Base-by-base conservation (phyloP, 2,888 invertebrate genomes). In the Leptura quadrifasciata region DNA sequence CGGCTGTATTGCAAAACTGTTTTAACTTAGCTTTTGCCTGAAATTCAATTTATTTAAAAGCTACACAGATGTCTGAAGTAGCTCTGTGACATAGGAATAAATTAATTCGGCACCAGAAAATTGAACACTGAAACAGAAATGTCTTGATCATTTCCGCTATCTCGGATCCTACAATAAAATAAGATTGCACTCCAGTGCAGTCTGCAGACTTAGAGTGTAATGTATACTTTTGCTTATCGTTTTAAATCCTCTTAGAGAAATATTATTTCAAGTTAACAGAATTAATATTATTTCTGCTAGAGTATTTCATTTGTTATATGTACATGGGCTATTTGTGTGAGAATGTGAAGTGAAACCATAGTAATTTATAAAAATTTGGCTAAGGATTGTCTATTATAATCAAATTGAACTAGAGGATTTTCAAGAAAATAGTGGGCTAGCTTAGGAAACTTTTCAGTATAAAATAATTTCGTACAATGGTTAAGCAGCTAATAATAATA, bases 31-130 rank as follows among this genome's bases (percentile, higher is more conserved):
- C 15, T 47, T n/a, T 47, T 47, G n/a, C 5, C 4, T n/a, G 47
- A n/a, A 47, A n/a, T 15, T 47, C 47, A 47, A 47, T 47, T 47
- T 47, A 47, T 47, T 47, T 47, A 47, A 47, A 47, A 47, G n/a
- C 47, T 15, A 47, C 27, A 31, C 15, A n/a, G n/a, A 12, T n/a
- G 3, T 47, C 47, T 47, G 47, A n/a, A 47, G 39, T n/a, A 47
- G 4, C n/a, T n/a, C n/a, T n/a, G 47, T n/a, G 47, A 47, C 15
- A n/a, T 47, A n/a, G 3, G n/a, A 47, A 47, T 47, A 47, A 47
- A 47, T 47, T 47, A 47, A 47, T 47, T n/a, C 47, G 15, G 47
- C 47, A n/a, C 15, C 47, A 47, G n/a, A n/a, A 47, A 47, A 15
- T 15, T 5, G n/a, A 47, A 47, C 2, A 47, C 47, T 47, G 15